Conservation (phyloP, 2,797 vertebrate genomes). For the Gastrophryne carolinensis region DNA sequence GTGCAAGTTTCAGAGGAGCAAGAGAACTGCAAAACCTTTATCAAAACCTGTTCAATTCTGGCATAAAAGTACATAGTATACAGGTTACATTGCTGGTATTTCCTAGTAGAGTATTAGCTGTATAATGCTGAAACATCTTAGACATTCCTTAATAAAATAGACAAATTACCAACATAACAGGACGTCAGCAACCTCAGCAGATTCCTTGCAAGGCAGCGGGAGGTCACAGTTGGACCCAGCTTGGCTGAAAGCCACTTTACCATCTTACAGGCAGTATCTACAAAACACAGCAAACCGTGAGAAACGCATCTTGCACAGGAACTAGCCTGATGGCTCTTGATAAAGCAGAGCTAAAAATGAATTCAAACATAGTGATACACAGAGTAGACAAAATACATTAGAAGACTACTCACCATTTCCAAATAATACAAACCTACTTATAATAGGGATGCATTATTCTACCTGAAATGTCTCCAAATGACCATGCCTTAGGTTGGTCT, state of each 20-base stretch:
- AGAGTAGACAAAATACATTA: too few relatives aligned
- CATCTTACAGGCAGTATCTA: constrained; percentile 96
- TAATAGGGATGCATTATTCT: too few relatives aligned
- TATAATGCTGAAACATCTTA: neutral
- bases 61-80: too few relatives aligned
- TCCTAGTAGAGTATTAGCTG: neutral
- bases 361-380: too few relatives aligned
- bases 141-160: neutral
- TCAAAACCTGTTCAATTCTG: too few relatives aligned
- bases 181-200: constrained; percentile 90
- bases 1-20: too few relatives aligned
- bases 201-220: constrained; percentile 87
- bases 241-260: constrained; percentile 93
- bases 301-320: constrained; percentile 2
- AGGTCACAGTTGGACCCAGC: constrained; percentile 92
- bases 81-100: too few relatives aligned
- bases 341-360: neutral
- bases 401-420: too few relatives aligned
- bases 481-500: too few relatives aligned
- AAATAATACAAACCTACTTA: too few relatives aligned
- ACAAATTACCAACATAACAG: constrained; percentile 86
- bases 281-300: constrained; percentile 44
- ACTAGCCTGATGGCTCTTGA: neutral
- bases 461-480: too few relatives aligned
- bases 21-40: too few relatives aligned